Evolutionary conservation across 2,113 vertebrate species (phyloP).

Genomic region (Dinomys branickii): DNA sequence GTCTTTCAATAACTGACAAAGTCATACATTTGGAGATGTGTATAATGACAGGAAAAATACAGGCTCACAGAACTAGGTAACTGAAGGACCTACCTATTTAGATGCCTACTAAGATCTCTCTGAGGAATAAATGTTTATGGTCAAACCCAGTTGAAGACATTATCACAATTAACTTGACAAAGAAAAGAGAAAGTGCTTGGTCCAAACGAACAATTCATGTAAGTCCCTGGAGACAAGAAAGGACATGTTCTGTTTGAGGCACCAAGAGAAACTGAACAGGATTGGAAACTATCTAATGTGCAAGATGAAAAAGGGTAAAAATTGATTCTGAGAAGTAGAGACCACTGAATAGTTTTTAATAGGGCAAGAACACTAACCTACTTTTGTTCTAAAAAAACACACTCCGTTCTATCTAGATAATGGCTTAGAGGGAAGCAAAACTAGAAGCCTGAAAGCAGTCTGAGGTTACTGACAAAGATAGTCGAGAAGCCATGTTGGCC

Average conservation of each 20-base stretch:
- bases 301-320: neutral
- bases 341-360: neutral
- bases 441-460: neutral
- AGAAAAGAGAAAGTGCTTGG: neutral
- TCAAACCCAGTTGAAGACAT: neutral
- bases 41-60: neutral
- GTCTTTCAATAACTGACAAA: neutral
- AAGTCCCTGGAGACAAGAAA: neutral
- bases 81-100: neutral
- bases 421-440: neutral
- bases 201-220: neutral
- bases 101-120: neutral
- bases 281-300: neutral
- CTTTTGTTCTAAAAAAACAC: neutral
- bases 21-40: neutral
- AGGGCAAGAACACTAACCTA: neutral
- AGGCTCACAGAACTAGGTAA: neutral
- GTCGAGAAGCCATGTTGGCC: neutral
- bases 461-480: neutral
- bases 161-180: neutral
- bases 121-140: neutral
- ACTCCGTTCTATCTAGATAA: neutral
- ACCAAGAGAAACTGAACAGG: neutral
- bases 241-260: neutral
- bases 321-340: neutral